A percentile compares a stretch with the other conserved stretches of the same genome.
Evolutionary conservation across 2,113 vertebrate genomes (phyloP).

Genomic region (Lagopus leucura): DNA sequence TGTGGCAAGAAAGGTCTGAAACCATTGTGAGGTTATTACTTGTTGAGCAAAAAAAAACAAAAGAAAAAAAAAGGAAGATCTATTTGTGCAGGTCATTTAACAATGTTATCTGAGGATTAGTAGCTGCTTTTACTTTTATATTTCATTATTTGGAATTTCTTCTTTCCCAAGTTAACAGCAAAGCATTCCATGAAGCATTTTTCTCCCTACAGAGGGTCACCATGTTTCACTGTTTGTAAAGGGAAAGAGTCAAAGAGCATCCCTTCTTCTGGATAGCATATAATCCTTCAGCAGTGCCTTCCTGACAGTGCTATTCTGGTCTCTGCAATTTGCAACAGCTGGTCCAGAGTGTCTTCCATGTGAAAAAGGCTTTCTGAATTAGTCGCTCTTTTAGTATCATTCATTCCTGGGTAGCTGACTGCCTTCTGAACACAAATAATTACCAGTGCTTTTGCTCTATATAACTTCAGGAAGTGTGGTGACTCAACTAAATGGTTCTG

Average conservation of each 20-base stretch:
- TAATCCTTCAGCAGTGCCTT: not conserved
- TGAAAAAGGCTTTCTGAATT: not conserved
- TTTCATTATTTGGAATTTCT: not conserved
- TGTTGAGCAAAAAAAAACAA: not conserved
- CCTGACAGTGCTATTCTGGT: not conserved
- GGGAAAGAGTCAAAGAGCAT: not conserved
- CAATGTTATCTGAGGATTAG: not conserved
- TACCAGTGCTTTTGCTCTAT: not conserved
- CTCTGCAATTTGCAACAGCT: not conserved
- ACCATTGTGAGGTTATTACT: not conserved
- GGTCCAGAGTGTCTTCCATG: not conserved
- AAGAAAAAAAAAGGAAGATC: not conserved
- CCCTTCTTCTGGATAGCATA: not conserved
- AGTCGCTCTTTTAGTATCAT: not conserved
- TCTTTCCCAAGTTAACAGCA: not conserved
- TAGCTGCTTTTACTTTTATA: not conserved
- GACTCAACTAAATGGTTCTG: not conserved
- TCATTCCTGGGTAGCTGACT: fast-evolving
- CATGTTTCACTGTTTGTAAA: not conserved
- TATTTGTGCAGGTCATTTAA: not conserved
- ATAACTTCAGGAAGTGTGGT: not conserved
- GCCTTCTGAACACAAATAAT: not conserved
- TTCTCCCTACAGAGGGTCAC: not conserved
- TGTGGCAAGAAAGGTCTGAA: not conserved
- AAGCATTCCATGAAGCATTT: not conserved